These are phyloP conservation scores for Ennomos fuscantarius DNA, from an alignment of 2,888 invertebrate species.

Conservation along the genomic window DNA sequence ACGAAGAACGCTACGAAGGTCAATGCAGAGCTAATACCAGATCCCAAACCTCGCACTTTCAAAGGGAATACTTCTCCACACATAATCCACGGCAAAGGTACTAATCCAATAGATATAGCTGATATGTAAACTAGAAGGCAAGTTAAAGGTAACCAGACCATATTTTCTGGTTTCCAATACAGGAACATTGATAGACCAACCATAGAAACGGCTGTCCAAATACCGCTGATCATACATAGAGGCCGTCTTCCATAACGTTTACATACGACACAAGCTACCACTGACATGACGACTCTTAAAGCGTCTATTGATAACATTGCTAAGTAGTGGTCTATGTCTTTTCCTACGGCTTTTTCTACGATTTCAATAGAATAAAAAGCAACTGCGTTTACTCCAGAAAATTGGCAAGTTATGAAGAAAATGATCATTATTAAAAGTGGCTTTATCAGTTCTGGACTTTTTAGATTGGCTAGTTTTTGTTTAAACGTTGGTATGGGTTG, in stretches of 20 bases:
- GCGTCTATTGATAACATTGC: constrained; percentile 88
- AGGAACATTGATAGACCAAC: constrained; percentile 80
- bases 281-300: constrained; percentile 86
- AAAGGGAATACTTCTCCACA: constrained; percentile 90
- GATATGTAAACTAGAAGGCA: constrained; percentile 85
- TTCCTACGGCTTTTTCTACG: constrained; percentile 84
- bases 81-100: constrained; percentile 90
- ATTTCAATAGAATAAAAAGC: constrained; percentile 90
- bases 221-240: constrained; percentile 87
- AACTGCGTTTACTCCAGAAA: constrained; percentile 89
- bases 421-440: constrained; percentile 86
- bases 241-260: constrained; percentile 87
- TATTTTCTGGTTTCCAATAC: constrained; percentile 66
- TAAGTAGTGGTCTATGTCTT: constrained; percentile 86
- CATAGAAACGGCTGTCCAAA: constrained; percentile 86
- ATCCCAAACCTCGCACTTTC: constrained; percentile 86
- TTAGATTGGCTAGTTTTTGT: constrained; percentile 65
- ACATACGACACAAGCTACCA: constrained; percentile 86
- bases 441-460: constrained; percentile 81
- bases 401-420: constrained; percentile 88
- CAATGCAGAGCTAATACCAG: constrained; percentile 87
- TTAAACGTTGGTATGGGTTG: constrained; percentile 61
- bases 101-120: constrained; percentile 86
- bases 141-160: constrained; percentile 80
- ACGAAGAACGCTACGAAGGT: constrained; percentile 87